phyloP scores from a whole-genome alignment of 2,797 vertebrate genomes.

The Crocodylus rhombifer region DNA sequence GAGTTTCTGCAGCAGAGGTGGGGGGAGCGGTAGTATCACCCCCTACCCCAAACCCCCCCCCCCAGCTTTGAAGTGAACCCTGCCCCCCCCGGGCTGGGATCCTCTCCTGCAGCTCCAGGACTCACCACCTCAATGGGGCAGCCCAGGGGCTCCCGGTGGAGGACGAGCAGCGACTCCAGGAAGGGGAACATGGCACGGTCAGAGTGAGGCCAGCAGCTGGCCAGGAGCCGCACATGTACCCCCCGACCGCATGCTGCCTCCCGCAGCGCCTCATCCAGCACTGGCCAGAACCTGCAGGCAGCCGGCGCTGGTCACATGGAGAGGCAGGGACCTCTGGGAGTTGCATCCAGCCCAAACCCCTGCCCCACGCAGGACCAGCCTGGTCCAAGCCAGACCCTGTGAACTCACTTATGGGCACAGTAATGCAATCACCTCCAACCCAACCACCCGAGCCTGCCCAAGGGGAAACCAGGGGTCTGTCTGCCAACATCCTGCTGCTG shows the following conservation, averaged over 20 bases:
- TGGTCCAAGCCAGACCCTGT: no score
- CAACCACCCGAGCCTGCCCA: no score
- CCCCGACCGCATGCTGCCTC: constrained; percentile 78
- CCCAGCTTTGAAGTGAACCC: no score
- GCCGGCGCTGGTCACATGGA: neutral
- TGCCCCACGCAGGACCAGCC: no score
- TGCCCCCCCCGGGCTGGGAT: neutral
- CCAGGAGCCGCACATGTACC: constrained; percentile 80
- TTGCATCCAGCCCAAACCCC: no score
- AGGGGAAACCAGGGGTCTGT: no score
- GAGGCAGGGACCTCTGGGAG: no score
- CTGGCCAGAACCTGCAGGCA: constrained; percentile 82
- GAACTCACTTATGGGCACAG: no score
- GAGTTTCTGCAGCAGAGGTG: constrained; percentile 77
- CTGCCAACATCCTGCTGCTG: no score
- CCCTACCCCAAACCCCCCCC: no score
- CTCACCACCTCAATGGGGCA: constrained; percentile 81
- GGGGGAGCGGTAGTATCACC: no score
- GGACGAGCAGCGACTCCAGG: constrained; percentile 83
- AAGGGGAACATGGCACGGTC: constrained; percentile 82
- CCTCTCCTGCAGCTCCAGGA: neutral
- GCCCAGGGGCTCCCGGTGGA: constrained; percentile 72
- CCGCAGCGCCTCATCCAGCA: constrained; percentile 80
- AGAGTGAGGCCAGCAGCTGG: constrained; percentile 87
- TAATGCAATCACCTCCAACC: no score